Evolutionary conservation across 2,888 invertebrate genomes (phyloP).

Genomic region (Troides helena): DNA sequence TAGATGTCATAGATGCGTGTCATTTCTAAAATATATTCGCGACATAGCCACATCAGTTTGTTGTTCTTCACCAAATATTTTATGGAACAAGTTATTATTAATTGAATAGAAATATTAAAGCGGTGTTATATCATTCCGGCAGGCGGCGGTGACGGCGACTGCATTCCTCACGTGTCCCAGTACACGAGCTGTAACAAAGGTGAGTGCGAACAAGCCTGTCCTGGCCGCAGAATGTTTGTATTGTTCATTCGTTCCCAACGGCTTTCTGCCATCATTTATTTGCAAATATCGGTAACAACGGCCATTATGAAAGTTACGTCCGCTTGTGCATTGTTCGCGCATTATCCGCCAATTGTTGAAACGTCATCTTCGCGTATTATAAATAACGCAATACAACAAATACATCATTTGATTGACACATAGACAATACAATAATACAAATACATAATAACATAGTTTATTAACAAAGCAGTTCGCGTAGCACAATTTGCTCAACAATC

Average conservation of each 20-base stretch:
- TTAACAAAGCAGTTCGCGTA: no score
- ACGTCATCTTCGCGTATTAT: neutral
- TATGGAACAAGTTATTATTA: no score
- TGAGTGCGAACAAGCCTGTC: constrained; percentile 32
- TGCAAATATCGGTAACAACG: neutral
- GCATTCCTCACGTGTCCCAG: constrained; percentile 58
- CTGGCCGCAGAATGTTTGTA: neutral
- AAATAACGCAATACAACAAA: neutral
- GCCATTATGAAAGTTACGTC: neutral
- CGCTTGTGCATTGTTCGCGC: neutral
- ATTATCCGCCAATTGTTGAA: neutral
- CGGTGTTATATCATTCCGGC: constrained; percentile 37
- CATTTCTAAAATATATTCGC: no score
- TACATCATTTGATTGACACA: no score
- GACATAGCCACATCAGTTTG: no score
- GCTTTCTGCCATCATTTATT: neutral
- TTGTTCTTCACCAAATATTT: no score
- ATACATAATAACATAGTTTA: no score
- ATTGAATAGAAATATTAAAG: neutral
- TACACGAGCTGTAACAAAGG: constrained; percentile 62
- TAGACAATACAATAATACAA: no score
- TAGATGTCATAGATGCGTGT: no score
- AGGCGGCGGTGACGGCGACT: constrained; percentile 41
- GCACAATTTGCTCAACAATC: no score
- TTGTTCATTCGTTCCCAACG: neutral